Conservation (phyloP, 2,888 invertebrate species). For the Callyntrura guangdongensis region DNA sequence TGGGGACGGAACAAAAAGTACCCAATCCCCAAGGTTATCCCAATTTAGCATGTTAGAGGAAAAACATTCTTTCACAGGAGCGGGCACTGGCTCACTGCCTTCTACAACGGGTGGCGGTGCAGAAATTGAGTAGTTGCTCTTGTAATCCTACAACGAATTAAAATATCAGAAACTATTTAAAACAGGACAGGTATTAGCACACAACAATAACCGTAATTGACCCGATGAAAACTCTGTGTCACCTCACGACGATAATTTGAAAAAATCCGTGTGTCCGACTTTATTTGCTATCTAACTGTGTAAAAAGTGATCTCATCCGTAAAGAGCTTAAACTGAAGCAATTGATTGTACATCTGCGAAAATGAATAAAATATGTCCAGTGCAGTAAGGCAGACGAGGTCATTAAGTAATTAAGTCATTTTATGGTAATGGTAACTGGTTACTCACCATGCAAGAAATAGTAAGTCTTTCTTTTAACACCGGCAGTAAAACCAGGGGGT, state of each 20-base stretch:
- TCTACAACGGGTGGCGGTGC: too few relatives aligned
- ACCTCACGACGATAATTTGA: neutral
- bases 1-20: too few relatives aligned
- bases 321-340: neutral
- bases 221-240: too few relatives aligned
- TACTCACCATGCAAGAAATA: neutral
- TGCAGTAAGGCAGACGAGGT: neutral
- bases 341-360: neutral
- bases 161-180: too few relatives aligned
- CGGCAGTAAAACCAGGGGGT: neutral
- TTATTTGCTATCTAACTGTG: neutral
- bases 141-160: too few relatives aligned
- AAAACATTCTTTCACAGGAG: too few relatives aligned
- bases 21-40: too few relatives aligned
- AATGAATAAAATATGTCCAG: neutral
- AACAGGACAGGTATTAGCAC: too few relatives aligned
- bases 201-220: too few relatives aligned
- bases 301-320: neutral
- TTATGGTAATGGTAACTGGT: neutral
- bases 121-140: too few relatives aligned
- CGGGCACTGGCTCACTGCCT: too few relatives aligned
- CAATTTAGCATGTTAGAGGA: too few relatives aligned
- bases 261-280: neutral
- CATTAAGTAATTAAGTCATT: neutral
- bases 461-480: neutral